A percentile compares a stretch with the other conserved stretches of the same genome.
These are phyloP conservation scores for Papilio aristodemus DNA, from an alignment of 1,140 invertebrate species.

Conservation along the genomic window DNA sequence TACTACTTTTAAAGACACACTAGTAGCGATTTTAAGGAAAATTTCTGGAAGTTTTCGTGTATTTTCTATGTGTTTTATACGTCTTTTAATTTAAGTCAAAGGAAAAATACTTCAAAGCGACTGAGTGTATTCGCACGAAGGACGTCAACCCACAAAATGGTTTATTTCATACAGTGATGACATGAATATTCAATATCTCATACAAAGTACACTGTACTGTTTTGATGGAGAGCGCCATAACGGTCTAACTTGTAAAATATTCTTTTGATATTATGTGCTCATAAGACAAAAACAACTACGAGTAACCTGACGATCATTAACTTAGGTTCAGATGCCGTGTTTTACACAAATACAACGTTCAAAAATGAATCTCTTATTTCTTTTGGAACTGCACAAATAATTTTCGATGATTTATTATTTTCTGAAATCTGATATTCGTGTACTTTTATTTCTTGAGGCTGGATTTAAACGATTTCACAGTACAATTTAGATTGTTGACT, in stretches of 20 bases:
- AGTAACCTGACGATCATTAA: too few species aligned
- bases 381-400: too few species aligned
- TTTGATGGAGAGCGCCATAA: conserved; percentile 14
- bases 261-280: background rate
- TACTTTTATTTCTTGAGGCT: too few species aligned
- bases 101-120: conserved; percentile 29
- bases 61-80: background rate
- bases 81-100: conserved; percentile 14
- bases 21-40: background rate
- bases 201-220: conserved; percentile 22
- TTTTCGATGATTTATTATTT: too few species aligned
- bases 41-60: background rate
- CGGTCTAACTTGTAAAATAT: background rate
- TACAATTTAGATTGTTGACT: too few species aligned
- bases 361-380: too few species aligned
- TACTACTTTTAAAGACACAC: too few species aligned
- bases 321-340: too few species aligned
- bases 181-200: conserved; percentile 31
- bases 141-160: conserved; percentile 26
- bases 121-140: conserved; percentile 21
- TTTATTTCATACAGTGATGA: conserved; percentile 32
- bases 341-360: too few species aligned
- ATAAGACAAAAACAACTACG: conserved; percentile 6
- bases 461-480: too few species aligned
- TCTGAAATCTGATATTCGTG: too few species aligned